A percentile compares a stretch with the other conserved stretches of the same genome.
phyloP scores from a whole-genome alignment of 2,888 invertebrate genomes.

The Hirudinaria manillensis region DNA sequence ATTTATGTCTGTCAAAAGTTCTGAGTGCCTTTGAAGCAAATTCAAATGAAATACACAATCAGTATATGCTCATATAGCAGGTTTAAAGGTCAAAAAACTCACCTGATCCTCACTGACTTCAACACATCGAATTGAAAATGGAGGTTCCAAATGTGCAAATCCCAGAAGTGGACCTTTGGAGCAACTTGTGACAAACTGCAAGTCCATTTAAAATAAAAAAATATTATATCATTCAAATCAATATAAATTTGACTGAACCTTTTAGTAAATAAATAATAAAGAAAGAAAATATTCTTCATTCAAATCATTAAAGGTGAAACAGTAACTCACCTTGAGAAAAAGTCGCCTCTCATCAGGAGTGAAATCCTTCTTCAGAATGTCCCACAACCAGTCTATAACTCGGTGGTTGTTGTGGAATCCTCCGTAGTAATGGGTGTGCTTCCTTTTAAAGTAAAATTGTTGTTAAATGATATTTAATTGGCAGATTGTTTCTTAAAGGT shows the following conservation, averaged over 20 bases:
- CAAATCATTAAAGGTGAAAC: background rate
- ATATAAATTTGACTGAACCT: background rate
- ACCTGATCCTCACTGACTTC: slow-evolving; percentile 89
- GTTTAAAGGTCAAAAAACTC: slow-evolving; percentile 26
- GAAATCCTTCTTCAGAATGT: slow-evolving; percentile 91
- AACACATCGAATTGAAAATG: slow-evolving; percentile 95
- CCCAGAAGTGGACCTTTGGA: slow-evolving; percentile 93
- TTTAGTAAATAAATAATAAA: background rate
- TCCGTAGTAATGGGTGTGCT: slow-evolving; percentile 94
- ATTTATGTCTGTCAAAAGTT: too few relatives aligned
- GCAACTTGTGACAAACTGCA: slow-evolving; percentile 66
- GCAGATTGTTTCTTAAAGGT: background rate
- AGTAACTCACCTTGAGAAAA: slow-evolving; percentile 58
- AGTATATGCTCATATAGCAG: too few relatives aligned
- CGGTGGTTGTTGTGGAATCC: slow-evolving; percentile 97
- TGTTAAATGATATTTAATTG: background rate
- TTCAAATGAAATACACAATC: too few relatives aligned
- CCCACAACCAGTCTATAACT: slow-evolving; percentile 98
- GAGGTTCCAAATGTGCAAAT: slow-evolving; percentile 90
- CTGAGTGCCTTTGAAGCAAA: too few relatives aligned
- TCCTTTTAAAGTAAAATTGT: slow-evolving; percentile 41
- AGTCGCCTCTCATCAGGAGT: slow-evolving; percentile 80
- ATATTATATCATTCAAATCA: background rate
- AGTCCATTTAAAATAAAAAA: slow-evolving; percentile 15
- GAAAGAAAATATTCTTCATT: too few relatives aligned